phyloP scores from a whole-genome alignment of 1,140 invertebrate species.

The Hermatobates lingyangjiaoensis region DNA sequence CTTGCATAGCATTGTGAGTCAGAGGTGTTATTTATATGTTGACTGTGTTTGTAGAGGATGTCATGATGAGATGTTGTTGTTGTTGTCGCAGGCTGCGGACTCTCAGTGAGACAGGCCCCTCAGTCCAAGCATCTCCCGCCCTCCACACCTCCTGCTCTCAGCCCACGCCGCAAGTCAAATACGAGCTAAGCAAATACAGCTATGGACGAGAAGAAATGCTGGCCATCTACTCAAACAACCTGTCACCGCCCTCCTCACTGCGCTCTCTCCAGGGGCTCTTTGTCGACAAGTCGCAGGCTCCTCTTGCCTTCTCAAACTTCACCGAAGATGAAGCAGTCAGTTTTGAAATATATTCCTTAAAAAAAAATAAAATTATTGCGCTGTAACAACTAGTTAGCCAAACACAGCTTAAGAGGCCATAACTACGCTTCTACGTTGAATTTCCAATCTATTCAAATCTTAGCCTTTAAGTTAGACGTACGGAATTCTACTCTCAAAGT shows the following conservation, averaged over 20 bases:
- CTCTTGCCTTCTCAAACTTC: conserved; percentile 51
- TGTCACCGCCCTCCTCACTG: conserved; percentile 43
- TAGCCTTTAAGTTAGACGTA: too few relatives aligned
- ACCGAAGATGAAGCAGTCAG: conserved; percentile 64
- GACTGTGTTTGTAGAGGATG: too few relatives aligned
- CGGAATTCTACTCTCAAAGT: too few relatives aligned
- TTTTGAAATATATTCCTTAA: too few relatives aligned
- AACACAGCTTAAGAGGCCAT: too few relatives aligned
- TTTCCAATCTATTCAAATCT: too few relatives aligned
- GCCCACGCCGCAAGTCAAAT: conserved; percentile 18
- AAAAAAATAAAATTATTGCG: too few relatives aligned
- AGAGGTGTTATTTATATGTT: too few relatives aligned
- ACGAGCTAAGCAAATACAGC: conserved; percentile 50
- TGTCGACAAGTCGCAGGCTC: conserved; percentile 53
- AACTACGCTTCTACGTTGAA: too few relatives aligned
- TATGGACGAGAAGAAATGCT: conserved; percentile 81
- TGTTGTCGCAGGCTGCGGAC: neutral
- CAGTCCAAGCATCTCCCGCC: neutral
- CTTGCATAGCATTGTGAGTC: too few relatives aligned
- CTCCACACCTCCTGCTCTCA: neutral
- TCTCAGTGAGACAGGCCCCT: neutral
- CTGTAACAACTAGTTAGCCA: too few relatives aligned
- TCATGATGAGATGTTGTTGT: too few relatives aligned
- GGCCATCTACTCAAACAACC: conserved; percentile 49
- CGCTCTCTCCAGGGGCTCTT: conserved; percentile 41